Evolutionary conservation across 2,888 invertebrate genomes (phyloP).

Genomic region (Chrysomela aeneicollis): DNA sequence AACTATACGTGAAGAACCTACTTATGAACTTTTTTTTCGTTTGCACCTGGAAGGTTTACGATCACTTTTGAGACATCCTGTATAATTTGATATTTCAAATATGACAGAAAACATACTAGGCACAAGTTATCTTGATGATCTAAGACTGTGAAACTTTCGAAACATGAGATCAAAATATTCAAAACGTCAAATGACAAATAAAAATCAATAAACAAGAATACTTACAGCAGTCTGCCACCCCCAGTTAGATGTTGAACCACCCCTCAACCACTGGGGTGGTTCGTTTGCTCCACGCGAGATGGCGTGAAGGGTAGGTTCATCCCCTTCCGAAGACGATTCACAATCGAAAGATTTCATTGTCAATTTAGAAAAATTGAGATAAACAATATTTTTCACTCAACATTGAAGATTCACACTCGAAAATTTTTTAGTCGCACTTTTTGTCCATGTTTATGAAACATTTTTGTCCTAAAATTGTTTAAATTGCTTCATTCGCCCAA

Average conservation of each 20-base stretch:
- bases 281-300: slow-evolving; percentile 58
- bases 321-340: slow-evolving; percentile 61
- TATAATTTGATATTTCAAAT: too few relatives aligned
- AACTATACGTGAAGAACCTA: too few relatives aligned
- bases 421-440: slow-evolving; percentile 2
- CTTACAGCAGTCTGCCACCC: slow-evolving; percentile 59
- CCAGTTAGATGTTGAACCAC: slow-evolving; percentile 54
- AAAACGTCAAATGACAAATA: too few relatives aligned
- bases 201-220: slow-evolving; percentile 12
- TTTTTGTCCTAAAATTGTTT: neutral
- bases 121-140: too few relatives aligned
- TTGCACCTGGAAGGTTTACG: too few relatives aligned
- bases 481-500: too few relatives aligned
- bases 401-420: neutral
- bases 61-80: too few relatives aligned
- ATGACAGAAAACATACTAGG: too few relatives aligned
- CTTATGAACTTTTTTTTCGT: too few relatives aligned
- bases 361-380: slow-evolving; percentile 28
- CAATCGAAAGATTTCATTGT: slow-evolving; percentile 62
- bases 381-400: slow-evolving; percentile 8
- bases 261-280: slow-evolving; percentile 58
- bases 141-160: too few relatives aligned
- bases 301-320: slow-evolving; percentile 59
- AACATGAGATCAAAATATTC: too few relatives aligned
- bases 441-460: neutral